Evolutionary conservation across 2,888 invertebrate genomes (phyloP), one percentile per base, ranked within the genome.

Genomic region (Acleris sparsana): DNA sequence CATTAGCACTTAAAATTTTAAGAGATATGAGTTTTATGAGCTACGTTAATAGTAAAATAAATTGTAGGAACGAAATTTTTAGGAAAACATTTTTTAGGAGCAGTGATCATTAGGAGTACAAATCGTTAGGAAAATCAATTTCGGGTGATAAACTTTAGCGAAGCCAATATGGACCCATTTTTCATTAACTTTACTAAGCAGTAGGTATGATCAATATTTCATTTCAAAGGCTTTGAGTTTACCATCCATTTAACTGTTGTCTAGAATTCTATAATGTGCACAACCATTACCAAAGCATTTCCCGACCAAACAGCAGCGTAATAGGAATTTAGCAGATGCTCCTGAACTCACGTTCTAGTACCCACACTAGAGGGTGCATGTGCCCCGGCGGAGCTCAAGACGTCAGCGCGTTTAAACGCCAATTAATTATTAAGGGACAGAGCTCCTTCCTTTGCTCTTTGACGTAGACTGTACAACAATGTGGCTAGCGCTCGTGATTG

Each of bases 391-490:
- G 56, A 58, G 63, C 63, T 75, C 82, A 87, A 91, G 91, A 92
- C 89, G 90, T 89, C 90, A 85, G 88, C 89, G 82, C 89, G 84
- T 85, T 92, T 91, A 92, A 91, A 86, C 88, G 86, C 80, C 87
- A 86, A 90, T 92, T 92, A 92, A 92, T 92, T 91, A 92, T 92
- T 92, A 89, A 92, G 84, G 83, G 80, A 75, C 80, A 80, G 80
- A 84, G 85, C 83, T 84, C 82, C 83, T 84, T 89, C 87, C 89
- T 89, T 90, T 88, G 86, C 88, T 85, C 90, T 92, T 90, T 91
- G 92, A 89, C 85, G 86, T 83, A 73, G 82, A 80, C 80, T 86
- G 82, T 84, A 87, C 88, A 89, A 92, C 91, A 92, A 92, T 91
- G 90, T 84, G 88, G 87, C 84, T 80, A 79, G 79, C 83, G 83